Base-by-base conservation (phyloP, 2,888 invertebrate genomes). In the Thymelicus lineola region DNA sequence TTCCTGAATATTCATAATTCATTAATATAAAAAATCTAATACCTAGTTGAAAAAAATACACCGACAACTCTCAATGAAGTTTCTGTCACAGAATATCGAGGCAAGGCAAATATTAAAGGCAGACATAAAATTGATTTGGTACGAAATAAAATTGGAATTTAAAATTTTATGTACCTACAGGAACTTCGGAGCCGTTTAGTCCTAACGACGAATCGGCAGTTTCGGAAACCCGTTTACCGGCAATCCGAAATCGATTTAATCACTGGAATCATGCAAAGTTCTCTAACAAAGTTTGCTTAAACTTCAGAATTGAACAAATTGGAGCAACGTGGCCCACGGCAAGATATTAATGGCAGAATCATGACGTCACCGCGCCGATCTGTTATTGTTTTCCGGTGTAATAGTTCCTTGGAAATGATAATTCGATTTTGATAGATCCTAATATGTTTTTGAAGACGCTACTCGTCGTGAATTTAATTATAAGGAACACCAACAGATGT, bases 171-270 rank as follows among this genome's bases (percentile, higher is more conserved):
- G 87, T 85, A 83, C 81, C 85, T 89, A 82, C 86, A 75, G 42
- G 35, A 65, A 65, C 64, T 70, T 59, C 77, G 78, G 80, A 81
- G 80, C 82, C 84, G 85, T 86, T 89, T 81, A 82, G 85, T 85
- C 83, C 83, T 86, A 88, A 89, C 91, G 88, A 89, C 86, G 85
- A 86, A 88, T 90, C 87, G 86, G 86, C 89, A 88, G 89, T 89
- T 89, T 89, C 77, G 82, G 82, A 86, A 87, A 89, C 88, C 86
- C 82, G 82, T 82, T 86, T 86, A 88, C 86, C 86, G 87, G 89
- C 90, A 89, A 91, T 90, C 86, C 82, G 85, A 88, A 89, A 92
- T 92, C 91, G 90, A 91, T 93, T 92, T 89, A 92, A 92, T 92
- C 90, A 91, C 89, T 81, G 86, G 85, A 91, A 91, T 90, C 90